Evolutionary conservation across 2,888 invertebrate genomes (phyloP).

Genomic region (Polyommatus icarus): DNA sequence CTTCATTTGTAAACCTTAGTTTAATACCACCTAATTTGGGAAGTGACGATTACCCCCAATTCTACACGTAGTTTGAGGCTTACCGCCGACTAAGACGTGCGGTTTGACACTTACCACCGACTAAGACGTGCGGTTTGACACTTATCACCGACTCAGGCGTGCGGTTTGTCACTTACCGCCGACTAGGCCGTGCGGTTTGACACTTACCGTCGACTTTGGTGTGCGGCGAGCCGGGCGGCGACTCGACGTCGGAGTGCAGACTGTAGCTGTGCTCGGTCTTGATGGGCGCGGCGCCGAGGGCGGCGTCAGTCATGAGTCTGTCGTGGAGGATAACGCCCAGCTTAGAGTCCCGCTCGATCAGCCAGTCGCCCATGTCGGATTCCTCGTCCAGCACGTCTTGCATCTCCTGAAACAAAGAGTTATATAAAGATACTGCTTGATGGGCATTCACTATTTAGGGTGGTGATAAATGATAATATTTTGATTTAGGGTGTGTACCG

Average conservation of each 20-base stretch:
- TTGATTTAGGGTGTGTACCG: background rate
- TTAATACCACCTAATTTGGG: background rate
- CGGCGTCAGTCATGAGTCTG: slow-evolving; percentile 93
- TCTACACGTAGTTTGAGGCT: background rate
- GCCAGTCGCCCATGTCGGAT: slow-evolving; percentile 84
- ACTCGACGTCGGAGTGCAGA: slow-evolving; percentile 86
- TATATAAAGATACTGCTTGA: background rate
- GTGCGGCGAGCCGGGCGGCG: slow-evolving; percentile 85
- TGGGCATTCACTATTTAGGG: too few species aligned
- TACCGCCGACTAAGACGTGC: background rate
- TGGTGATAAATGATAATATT: too few species aligned
- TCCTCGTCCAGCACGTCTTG: slow-evolving; percentile 84
- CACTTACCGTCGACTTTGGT: slow-evolving; percentile 87
- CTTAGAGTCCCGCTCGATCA: slow-evolving; percentile 84
- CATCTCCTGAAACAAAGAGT: slow-evolving; percentile 75
- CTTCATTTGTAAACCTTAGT: too few species aligned
- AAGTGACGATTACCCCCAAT: too few species aligned
- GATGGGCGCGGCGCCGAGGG: slow-evolving; percentile 89
- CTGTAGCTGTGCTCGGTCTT: slow-evolving; percentile 97
- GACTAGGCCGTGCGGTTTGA: background rate
- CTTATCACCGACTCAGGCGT: background rate
- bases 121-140: background rate
- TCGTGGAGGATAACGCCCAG: slow-evolving; percentile 91
- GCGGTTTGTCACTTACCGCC: background rate
- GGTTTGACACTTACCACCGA: background rate